phyloP scores from a whole-genome alignment of 2,888 invertebrate genomes.

The Polydrusus cervinus region DNA sequence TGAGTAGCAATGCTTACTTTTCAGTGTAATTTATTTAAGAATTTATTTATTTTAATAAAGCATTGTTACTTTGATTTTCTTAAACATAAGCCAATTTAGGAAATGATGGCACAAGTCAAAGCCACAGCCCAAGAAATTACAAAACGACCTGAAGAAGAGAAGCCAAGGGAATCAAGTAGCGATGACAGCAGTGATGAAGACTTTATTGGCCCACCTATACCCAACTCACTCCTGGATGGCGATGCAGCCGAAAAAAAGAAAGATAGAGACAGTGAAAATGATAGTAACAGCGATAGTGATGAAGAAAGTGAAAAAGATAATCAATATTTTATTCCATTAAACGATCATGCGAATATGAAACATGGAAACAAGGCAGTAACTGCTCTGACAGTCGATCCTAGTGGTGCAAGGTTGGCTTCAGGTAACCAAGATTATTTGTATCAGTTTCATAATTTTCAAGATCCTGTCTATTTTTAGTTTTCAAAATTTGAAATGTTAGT shows the following conservation, averaged over 20 bases:
- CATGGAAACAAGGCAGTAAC: constrained; percentile 94
- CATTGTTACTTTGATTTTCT: too few species aligned
- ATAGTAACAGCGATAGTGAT: constrained; percentile 64
- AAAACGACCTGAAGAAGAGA: constrained; percentile 69
- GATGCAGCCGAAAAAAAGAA: constrained; percentile 55
- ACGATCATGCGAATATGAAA: constrained; percentile 87
- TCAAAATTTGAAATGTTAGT: too few species aligned
- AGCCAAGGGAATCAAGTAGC: constrained; percentile 56
- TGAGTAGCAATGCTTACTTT: too few species aligned
- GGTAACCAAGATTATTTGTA: constrained; percentile 59
- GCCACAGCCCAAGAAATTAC: constrained; percentile 70
- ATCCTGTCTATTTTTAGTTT: too few species aligned
- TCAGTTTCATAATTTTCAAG: too few species aligned
- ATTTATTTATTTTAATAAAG: too few species aligned
- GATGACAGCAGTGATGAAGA: constrained; percentile 72
- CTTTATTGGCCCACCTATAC: constrained; percentile 77
- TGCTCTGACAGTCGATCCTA: constrained; percentile 93
- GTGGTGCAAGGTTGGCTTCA: constrained; percentile 85
- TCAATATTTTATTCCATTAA: constrained; percentile 80
- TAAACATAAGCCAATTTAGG: constrained; percentile 59
- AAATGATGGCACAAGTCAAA: constrained; percentile 76
- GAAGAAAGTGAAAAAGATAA: constrained; percentile 67
- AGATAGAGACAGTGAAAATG: constrained; percentile 52
- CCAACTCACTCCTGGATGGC: constrained; percentile 63
- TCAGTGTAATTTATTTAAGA: too few species aligned